Evolutionary conservation across 2,113 vertebrate genomes (phyloP), one percentile per base, ranked within the genome.

Genomic region (Synchiropus splendidus): DNA sequence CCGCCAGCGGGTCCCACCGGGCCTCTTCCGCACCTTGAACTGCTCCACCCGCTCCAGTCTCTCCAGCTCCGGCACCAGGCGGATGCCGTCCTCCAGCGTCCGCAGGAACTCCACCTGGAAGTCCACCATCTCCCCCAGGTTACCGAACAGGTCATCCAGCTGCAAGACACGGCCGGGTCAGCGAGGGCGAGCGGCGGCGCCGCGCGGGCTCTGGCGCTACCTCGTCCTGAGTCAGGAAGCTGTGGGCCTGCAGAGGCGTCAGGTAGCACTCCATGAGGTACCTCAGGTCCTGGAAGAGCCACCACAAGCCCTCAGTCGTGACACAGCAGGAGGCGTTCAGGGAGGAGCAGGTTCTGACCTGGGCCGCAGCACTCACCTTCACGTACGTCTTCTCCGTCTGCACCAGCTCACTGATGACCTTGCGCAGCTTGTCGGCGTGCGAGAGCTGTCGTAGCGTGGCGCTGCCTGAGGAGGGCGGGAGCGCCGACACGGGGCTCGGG

Each of bases 331-430:
- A n/a, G n/a, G n/a, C n/a, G n/a, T n/a, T n/a, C n/a, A n/a, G n/a
- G 6, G 16, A 36, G 27, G 8, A 53, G 41, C 12, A 33, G 36
- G 12, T 42, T 48, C 12, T 39, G 16, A 15, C 6, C n/a, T n/a
- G n/a, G n/a, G 10, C 16, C 9, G 9, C 41, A 41, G n/a, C n/a
- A 64, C 79, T 64, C 45, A 97, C 94, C 69, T 97, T 97, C 67
- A 97, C 95, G 0, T 98, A 99, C 41, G 95, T 95, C 73, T 89
- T 89, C 61, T 99, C 95, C 0, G 95, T 99, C 78, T 95, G 90
- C 39, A 99, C 87, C 5, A 99, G 85, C 66, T 99, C 95, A 4
- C 82, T 90, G 81, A 99, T 94, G 48, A 99, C 94, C 56, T 99
- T 98, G 58, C 95, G 87, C 16, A 99, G 84, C 59, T 97, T 97